phyloP scores from a whole-genome alignment of 1,140 invertebrate genomes.

The Ceratitis capitata region DNA sequence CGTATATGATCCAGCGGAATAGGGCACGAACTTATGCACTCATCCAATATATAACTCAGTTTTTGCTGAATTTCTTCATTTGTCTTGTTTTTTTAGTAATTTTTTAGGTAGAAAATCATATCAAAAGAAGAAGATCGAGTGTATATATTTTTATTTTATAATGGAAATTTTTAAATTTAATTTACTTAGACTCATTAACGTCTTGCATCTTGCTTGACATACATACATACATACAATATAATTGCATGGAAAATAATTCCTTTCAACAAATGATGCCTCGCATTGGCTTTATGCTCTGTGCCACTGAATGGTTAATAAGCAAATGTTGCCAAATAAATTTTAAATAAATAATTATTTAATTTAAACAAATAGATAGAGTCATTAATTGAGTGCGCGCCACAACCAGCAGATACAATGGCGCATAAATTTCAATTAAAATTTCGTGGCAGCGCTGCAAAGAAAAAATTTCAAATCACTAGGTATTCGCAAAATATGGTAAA shows the following conservation, averaged over 20 bases:
- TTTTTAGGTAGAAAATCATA: no score
- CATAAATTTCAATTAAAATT: slow-evolving; percentile 22
- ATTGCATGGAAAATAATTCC: no score
- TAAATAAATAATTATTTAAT: not conserved
- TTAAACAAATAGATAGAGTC: slow-evolving; percentile 14
- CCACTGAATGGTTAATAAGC: not conserved
- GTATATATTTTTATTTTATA: no score
- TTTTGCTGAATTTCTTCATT: no score
- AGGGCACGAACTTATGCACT: no score
- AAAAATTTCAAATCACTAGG: not conserved
- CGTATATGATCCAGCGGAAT: no score
- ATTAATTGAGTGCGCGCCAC: not conserved
- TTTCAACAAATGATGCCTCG: no score
- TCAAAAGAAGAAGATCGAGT: no score
- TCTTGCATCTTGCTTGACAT: not conserved
- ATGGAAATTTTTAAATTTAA: not conserved
- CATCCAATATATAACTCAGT: no score
- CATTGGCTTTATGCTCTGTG: not conserved
- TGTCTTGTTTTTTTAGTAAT: no score
- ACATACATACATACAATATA: no score
- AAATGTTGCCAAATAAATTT: not conserved
- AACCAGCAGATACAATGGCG: not conserved
- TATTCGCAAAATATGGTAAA: slow-evolving; percentile 31
- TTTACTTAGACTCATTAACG: not conserved
- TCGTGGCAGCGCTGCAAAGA: not conserved